A percentile compares a stretch with the other conserved stretches of the same genome.
phyloP scores from a whole-genome alignment of 1,140 invertebrate species.

The Hylaeus volcanicus region DNA sequence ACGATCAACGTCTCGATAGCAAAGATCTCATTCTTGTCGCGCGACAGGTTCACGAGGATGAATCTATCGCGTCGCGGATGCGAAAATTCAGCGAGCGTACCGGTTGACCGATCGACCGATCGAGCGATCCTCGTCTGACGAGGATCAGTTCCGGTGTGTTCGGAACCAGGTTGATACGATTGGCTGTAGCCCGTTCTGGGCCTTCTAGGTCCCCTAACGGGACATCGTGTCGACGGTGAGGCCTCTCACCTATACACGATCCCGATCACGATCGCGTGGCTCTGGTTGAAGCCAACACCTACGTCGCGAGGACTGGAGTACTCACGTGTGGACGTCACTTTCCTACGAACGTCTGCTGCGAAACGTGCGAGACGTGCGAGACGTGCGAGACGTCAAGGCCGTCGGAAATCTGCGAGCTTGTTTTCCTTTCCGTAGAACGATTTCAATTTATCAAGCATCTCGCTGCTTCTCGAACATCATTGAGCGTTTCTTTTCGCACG shows the following conservation, averaged over 20 bases:
- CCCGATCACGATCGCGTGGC: slow-evolving; percentile 40
- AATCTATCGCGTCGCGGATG: not conserved
- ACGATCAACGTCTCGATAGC: not conserved
- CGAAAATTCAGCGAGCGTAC: slow-evolving; percentile 4
- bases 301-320: not conserved
- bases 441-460: no score
- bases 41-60: not conserved
- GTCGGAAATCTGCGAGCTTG: slow-evolving; percentile 17
- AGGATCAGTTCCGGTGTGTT: slow-evolving; percentile 57
- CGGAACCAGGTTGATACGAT: slow-evolving; percentile 50
- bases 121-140: slow-evolving; percentile 33
- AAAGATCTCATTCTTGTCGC: not conserved
- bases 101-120: slow-evolving; percentile 54
- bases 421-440: not conserved
- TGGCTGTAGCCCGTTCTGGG: slow-evolving; percentile 57
- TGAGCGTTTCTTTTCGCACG: no score
- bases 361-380: not conserved
- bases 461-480: not conserved
- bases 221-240: slow-evolving; percentile 61
- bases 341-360: slow-evolving; percentile 27
- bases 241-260: slow-evolving; percentile 59
- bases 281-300: not conserved
- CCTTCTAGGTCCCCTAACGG: slow-evolving; percentile 80
- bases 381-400: slow-evolving; percentile 39
- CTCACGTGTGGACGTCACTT: slow-evolving; percentile 46